These are phyloP conservation scores for Centroberyx gerrardi DNA, from an alignment of 2,797 vertebrate genomes.

Conservation along the genomic window DNA sequence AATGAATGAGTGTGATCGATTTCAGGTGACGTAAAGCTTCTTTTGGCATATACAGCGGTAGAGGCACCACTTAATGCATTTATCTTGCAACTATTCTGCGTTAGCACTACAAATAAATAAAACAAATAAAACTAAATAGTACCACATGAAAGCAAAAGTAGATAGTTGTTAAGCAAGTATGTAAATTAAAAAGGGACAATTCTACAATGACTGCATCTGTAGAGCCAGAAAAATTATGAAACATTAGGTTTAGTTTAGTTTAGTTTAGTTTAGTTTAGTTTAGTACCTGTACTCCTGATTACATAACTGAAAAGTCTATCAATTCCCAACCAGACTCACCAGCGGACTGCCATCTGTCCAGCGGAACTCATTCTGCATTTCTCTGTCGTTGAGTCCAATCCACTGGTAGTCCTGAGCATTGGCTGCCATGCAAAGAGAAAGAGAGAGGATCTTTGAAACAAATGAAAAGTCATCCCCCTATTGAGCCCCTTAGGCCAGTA, in stretches of 20 bases:
- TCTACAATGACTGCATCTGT: background rate
- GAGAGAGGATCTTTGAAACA: background rate
- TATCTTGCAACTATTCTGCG: background rate
- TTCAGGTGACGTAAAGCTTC: background rate
- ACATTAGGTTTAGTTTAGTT: too few relatives aligned
- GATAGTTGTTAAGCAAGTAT: background rate
- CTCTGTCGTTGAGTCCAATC: conserved; percentile 95
- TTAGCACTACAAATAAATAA: too few relatives aligned
- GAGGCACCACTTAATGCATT: background rate
- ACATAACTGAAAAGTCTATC: background rate
- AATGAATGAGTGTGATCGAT: background rate
- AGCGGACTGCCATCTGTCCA: conserved; percentile 94
- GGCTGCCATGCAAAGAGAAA: conserved; percentile 57
- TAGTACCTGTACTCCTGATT: too few relatives aligned
- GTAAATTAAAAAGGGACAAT: background rate
- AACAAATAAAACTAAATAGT: too few relatives aligned
- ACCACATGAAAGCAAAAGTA: background rate
- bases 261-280: too few relatives aligned
- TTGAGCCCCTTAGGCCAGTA: too few relatives aligned
- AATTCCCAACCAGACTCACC: conserved; percentile 82
- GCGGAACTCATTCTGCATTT: conserved; percentile 92
- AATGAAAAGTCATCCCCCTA: too few relatives aligned
- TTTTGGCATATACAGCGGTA: background rate
- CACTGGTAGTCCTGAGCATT: conserved; percentile 92
- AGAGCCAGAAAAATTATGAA: too few relatives aligned